Base-by-base conservation (phyloP, 2,888 invertebrate genomes). In the Cephus spinipes region DNA sequence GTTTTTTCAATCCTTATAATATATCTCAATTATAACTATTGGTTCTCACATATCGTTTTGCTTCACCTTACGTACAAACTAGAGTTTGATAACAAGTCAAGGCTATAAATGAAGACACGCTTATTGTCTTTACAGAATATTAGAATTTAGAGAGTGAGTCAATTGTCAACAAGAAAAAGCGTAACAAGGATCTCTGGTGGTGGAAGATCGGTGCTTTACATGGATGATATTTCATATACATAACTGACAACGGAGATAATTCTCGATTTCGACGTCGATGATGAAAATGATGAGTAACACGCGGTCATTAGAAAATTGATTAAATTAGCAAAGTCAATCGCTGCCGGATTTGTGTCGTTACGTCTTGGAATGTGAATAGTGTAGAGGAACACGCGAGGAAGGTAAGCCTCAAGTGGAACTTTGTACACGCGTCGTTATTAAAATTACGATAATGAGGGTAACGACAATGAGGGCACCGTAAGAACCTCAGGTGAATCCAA, bases 401-500 rank as follows among this genome's bases (percentile, higher is more conserved):
- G 82, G 84, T 71, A 71, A 55, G 23, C 23, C 78, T 79, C 81
- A 83, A 79, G 77, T 82, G 84, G 83, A 86, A 88, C 86, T 90
- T 89, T 90, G 88, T 90, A 90, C 89, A 90, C 79, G 84, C 81
- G 84, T 71, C 31, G 71, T 33, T 31, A 55, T 55, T 9, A 2
- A 55, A 55, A 55, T 9, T 9, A 55, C 23, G 55, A 55, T 55
- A 23, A 55, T 9, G 55, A 23, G 23, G 55, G 4, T 55, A 55
- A 55, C 55, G 74, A 82, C 81, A 79, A 85, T 86, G 87, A 89
- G 87, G 89, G 85, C 85, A 83, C 87, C 55, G 85, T 86, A 85
- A 85, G 84, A 87, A 89, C 85, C 87, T 85, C 87, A 85, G 83
- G 86, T 87, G 85, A 87, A 83, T 88, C 87, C 84, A 87, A 88